Percentiles rank a stretch among this genome's conserved stretches.
phyloP scores from a whole-genome alignment of 2,113 vertebrate species.

The Tauraco erythrolophus region DNA sequence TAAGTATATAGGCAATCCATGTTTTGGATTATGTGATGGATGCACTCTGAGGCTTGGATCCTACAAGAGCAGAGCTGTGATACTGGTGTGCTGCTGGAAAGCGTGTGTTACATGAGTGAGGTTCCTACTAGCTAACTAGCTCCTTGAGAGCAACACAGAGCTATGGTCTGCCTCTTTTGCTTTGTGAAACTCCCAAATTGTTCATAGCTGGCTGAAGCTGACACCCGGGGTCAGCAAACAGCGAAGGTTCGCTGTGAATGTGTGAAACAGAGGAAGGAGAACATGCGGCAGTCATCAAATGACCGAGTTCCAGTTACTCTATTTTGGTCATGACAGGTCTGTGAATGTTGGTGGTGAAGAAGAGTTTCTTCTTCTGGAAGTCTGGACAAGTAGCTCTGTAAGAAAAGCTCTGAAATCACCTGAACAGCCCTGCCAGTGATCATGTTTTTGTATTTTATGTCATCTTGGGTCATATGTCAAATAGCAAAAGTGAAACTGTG shows the following conservation, averaged over 20 bases:
- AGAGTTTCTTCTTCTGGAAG: no score
- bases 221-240: neutral
- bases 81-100: neutral
- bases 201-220: neutral
- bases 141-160: neutral
- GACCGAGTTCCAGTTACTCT: neutral
- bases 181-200: neutral
- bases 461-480: neutral
- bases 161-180: neutral
- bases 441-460: neutral
- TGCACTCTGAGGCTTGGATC: neutral
- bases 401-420: neutral
- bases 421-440: neutral
- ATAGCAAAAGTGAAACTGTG: neutral
- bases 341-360: neutral
- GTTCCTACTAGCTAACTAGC: neutral
- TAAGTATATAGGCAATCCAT: accelerated
- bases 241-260: neutral
- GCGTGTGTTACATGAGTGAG: accelerated
- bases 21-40: neutral
- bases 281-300: neutral
- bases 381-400: neutral
- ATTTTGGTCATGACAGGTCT: neutral
- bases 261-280: neutral
- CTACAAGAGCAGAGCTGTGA: neutral